These are phyloP conservation scores for Phaethornis superciliosus DNA, from an alignment of 2,113 vertebrate genomes.

Conservation along the genomic window DNA sequence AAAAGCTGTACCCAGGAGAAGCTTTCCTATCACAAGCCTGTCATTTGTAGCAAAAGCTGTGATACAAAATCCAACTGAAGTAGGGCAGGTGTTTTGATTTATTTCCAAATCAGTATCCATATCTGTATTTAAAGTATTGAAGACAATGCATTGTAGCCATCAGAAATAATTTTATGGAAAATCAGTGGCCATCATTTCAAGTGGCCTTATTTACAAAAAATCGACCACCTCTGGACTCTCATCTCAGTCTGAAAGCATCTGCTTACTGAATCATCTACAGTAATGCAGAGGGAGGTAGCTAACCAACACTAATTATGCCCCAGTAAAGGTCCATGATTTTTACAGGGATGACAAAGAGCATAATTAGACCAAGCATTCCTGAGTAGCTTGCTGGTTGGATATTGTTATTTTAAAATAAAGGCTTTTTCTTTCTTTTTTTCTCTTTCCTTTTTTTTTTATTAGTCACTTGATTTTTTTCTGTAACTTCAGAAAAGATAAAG, in stretches of 20 bases:
- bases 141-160: too few species aligned
- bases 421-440: too few species aligned
- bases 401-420: not conserved
- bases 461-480: not conserved
- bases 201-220: not conserved
- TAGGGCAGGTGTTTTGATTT: not conserved
- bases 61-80: not conserved
- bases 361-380: not conserved
- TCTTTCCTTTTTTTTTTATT: too few species aligned
- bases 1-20: not conserved
- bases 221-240: not conserved
- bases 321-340: not conserved
- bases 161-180: too few species aligned
- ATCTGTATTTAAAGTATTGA: too few species aligned
- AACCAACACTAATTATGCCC: not conserved
- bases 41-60: not conserved
- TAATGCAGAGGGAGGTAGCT: not conserved
- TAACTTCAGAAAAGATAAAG: not conserved
- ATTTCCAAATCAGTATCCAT: too few species aligned
- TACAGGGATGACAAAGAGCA: not conserved
- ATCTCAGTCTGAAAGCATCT: not conserved
- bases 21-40: not conserved
- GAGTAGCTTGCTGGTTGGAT: not conserved
- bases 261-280: not conserved
- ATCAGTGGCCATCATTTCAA: too few species aligned